Evolutionary conservation across 2,113 vertebrate species (phyloP), one percentile per base, ranked within the genome.

Genomic region (Xiphorhynchus elegans): DNA sequence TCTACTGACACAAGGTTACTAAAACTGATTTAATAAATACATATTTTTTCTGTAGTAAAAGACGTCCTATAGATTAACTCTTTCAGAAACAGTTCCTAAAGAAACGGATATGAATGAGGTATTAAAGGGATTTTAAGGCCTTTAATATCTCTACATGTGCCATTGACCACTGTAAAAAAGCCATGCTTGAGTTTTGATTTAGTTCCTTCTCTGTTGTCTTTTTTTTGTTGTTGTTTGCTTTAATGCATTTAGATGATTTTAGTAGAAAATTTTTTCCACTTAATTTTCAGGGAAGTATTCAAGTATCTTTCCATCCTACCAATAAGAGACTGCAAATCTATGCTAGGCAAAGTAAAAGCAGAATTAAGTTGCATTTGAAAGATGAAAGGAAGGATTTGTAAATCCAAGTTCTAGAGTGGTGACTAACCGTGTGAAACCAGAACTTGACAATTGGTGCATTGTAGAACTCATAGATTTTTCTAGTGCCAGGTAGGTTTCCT

Each of bases 381-480:
- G 35, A 83, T 40, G 21, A 90, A 56, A 64, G 12, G 10, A 69
- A 4, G 20, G 7, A 13, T 74, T 75, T 55, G 9, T 40, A 20
- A 86, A 20, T 64, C 19, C 3, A 7, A 14, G 35, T 68, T 89
- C 55, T 78, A 74, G 24, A 7, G 6, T 6, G 55, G 58, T 46
- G 31, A 99, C 99, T 72, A 97, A 99, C 99, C 93, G 99, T 99
- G 93, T 99, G 98, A 98, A 99, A 99, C 99, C 99, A 99, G 97
- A 99, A 99, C 96, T 99, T 99, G 97, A 99, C 99, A 91, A 99
- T 99, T 17, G 99, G 99, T 66, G 99, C 98, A 0, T 96, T 99
- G 98, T 99, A 99, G 98, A 99, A 99, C 83, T 99, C 99, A 87
- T 98, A 99, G 74, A 99, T 81, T 96, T 98, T 99, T 72, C 97